phyloP scores from a whole-genome alignment of 2,113 vertebrate species.

The Cricetomys ansorgei region DNA sequence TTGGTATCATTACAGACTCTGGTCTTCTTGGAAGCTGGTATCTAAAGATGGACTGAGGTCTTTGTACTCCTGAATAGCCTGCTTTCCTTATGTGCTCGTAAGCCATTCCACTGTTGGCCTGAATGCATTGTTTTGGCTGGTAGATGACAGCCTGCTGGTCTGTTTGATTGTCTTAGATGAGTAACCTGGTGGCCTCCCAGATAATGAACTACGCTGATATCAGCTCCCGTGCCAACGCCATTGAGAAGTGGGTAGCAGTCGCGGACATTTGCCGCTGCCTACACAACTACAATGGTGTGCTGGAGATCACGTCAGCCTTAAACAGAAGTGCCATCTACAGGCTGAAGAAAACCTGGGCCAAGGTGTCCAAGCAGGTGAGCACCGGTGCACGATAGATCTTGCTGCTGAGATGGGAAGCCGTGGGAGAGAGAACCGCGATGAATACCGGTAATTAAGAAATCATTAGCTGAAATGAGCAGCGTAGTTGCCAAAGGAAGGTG shows the following conservation, averaged over 20 bases:
- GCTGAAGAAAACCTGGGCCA: constrained; percentile 99
- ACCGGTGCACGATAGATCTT: accelerated
- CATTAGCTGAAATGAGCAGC: neutral
- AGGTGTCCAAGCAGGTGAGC: constrained; percentile 97
- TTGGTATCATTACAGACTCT: neutral
- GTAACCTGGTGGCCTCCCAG: constrained; percentile 98
- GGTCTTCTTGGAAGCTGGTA: neutral
- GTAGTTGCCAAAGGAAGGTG: constrained; percentile 60
- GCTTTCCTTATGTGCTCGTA: neutral
- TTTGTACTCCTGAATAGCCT: neutral
- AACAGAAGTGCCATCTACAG: constrained; percentile 99
- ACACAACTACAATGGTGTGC: constrained; percentile 97
- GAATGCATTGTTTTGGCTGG: neutral
- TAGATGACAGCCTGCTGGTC: neutral
- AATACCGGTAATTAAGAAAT: constrained; percentile 46
- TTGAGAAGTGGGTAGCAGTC: constrained; percentile 99
- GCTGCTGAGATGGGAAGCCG: neutral
- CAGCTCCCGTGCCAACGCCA: constrained; percentile 94
- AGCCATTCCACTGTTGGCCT: neutral
- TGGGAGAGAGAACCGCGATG: neutral
- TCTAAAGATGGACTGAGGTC: accelerated
- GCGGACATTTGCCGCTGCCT: constrained; percentile 98
- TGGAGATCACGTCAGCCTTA: constrained; percentile 98
- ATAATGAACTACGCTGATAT: constrained; percentile 97
- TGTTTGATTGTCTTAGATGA: constrained; percentile 90